Conservation (phyloP, 2,888 invertebrate species). For the Tetragnatha montana region DNA sequence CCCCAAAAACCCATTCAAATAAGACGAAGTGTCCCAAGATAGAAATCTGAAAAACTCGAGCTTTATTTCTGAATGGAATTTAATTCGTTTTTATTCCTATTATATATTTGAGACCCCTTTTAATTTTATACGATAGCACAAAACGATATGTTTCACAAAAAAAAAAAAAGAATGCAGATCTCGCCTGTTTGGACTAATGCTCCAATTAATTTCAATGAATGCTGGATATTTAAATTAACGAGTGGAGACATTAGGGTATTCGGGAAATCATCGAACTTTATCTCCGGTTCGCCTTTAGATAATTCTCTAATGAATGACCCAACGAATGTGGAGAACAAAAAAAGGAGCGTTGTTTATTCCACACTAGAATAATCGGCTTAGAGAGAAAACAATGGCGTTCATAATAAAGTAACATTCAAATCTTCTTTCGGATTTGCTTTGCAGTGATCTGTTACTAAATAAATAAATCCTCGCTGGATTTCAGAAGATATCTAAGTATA, state of each 20-base stretch:
- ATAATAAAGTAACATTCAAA: slow-evolving; percentile 19
- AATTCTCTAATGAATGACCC: neutral
- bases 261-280: neutral
- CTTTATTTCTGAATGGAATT: neutral
- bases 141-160: neutral
- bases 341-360: neutral
- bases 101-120: neutral
- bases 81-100: neutral
- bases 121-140: neutral
- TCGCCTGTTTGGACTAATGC: neutral
- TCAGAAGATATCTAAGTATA: neutral
- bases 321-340: neutral
- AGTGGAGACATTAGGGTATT: neutral
- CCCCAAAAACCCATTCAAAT: neutral
- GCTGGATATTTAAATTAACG: neutral
- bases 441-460: slow-evolving; percentile 19
- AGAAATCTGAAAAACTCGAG: neutral
- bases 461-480: neutral
- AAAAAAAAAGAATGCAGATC: neutral
- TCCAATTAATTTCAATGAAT: neutral
- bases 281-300: neutral
- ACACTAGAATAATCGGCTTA: slow-evolving; percentile 1
- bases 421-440: slow-evolving; percentile 12
- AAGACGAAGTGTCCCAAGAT: neutral
- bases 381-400: slow-evolving; percentile 11